Base-by-base conservation (phyloP, 2,113 vertebrate species). In the Halichoerus grypus region DNA sequence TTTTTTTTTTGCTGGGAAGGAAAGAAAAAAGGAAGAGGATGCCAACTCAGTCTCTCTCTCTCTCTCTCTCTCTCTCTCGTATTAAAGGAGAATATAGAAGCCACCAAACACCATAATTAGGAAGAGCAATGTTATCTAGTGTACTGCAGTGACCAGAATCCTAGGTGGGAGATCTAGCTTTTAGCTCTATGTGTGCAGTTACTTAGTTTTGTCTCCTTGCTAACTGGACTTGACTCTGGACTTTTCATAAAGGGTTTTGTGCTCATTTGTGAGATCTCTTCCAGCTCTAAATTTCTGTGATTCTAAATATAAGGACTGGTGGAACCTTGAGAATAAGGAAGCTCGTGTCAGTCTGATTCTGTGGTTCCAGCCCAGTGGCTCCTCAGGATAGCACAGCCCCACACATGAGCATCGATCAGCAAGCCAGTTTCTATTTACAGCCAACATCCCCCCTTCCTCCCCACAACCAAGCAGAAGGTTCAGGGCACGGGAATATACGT, bases 191-290 rank as follows among this genome's bases (percentile, higher is more conserved):
- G 22, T 90, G 76, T 31, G 28, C 42, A 42, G 13, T 65, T 53
- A 10, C 59, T 42, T 55, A n/a, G 21, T 31, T 79, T 46, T 81
- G 39, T 91, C n/a, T 88, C 67, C 26, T 72, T 80, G 39, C 36
- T 91, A 55, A 69, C 10, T n/a, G 16, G 14, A 36, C 5, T 49
- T 74, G 57, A 85, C 36, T 22, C 28, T 61, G 36, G 9, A 59
- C 72, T 92, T 87, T 96, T 69, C 11, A 19, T 55, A 39, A 39
- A 69, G 28, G 13, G 14, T 42, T 93, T 63, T 74, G 21, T 94
- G 72, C 1, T 95, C 63, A 51, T 39, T 39, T 88, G 19, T 80
- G 71, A 94, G 55, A 10, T 39, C 39, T 71, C 26, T 74, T 83
- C 26, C 36, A 85, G 26, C 18, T 53, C 42, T 39, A 53, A 76